A percentile compares a stretch with the other conserved stretches of the same genome.
Conservation (phyloP, 2,797 vertebrate species). For the Hypotaenidia philippensis region DNA sequence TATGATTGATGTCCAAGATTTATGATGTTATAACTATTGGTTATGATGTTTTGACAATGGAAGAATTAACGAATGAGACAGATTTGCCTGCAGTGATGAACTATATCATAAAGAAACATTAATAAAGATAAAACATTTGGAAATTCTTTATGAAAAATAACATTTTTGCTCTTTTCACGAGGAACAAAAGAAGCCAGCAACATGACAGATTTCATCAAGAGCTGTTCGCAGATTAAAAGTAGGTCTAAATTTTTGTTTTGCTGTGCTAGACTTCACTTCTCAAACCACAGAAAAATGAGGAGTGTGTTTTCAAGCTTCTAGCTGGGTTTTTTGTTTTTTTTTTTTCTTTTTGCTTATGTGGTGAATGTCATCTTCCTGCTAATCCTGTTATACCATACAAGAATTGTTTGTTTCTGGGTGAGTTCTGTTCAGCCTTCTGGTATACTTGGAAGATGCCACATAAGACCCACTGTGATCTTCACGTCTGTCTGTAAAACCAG, state of each 20-base stretch:
- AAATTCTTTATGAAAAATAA: constrained; percentile 80
- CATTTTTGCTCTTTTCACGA: constrained; percentile 80
- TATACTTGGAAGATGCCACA: background rate
- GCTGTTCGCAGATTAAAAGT: constrained; percentile 73
- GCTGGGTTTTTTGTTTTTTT: background rate
- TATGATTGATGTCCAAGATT: constrained; percentile 77
- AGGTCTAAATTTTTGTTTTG: constrained; percentile 59
- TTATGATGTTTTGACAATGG: constrained; percentile 86
- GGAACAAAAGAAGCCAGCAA: constrained; percentile 76
- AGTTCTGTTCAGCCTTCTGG: constrained; percentile 52
- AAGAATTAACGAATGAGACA: constrained; percentile 79
- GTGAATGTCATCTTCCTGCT: no score
- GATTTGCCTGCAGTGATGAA: constrained; percentile 76
- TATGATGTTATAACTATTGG: constrained; percentile 79
- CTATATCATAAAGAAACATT: constrained; percentile 81
- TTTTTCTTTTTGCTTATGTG: background rate
- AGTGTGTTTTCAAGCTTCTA: constrained; percentile 66
- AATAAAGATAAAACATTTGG: constrained; percentile 81
- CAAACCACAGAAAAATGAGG: constrained; percentile 72
- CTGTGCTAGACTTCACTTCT: constrained; percentile 70
- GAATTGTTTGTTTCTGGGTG: background rate
- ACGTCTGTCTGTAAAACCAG: background rate
- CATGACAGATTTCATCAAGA: constrained; percentile 84
- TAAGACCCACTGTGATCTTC: background rate
- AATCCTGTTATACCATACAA: background rate